A percentile compares a stretch with the other conserved stretches of the same genome.
Conservation (phyloP, 2,888 invertebrate species). For the Dorcus parallelipipedus region DNA sequence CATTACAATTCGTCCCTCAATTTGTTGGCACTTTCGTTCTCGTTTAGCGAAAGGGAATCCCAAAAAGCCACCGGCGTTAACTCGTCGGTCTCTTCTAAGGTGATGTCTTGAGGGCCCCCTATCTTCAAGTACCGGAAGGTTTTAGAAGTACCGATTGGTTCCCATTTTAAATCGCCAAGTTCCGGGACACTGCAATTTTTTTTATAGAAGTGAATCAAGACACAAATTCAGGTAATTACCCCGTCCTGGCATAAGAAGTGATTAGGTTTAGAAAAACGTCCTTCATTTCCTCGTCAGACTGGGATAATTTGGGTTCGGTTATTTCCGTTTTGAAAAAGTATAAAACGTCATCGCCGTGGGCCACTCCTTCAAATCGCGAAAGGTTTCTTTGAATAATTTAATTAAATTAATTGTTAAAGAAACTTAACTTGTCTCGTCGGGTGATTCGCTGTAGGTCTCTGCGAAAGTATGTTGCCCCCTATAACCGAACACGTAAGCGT, state of each 20-base stretch:
- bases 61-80: conserved; percentile 7
- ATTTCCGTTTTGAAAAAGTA: conserved; percentile 7
- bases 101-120: conserved; percentile 1
- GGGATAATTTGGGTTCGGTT: conserved; percentile 6
- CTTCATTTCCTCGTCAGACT: conserved; percentile 14
- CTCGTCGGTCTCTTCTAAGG: conserved; percentile 4
- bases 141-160: background rate
- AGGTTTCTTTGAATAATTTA: background rate
- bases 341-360: conserved; percentile 15
- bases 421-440: background rate
- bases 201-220: too few relatives aligned
- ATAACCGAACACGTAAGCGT: conserved; percentile 48
- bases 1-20: conserved; percentile 14
- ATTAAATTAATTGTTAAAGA: background rate
- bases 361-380: background rate
- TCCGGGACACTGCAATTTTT: conserved; percentile 7
- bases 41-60: conserved; percentile 5
- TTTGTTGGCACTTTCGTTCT: background rate
- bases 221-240: too few relatives aligned
- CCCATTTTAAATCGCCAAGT: conserved; percentile 7
- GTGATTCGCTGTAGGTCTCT: background rate
- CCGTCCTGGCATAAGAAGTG: conserved; percentile 6
- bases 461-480: conserved; percentile 1
- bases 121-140: conserved; percentile 6
- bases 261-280: conserved; percentile 7